Percentiles rank a stretch among this genome's conserved stretches.
These are phyloP conservation scores for Columbina picui DNA, from an alignment of 2,113 vertebrate species.

Conservation along the genomic window DNA sequence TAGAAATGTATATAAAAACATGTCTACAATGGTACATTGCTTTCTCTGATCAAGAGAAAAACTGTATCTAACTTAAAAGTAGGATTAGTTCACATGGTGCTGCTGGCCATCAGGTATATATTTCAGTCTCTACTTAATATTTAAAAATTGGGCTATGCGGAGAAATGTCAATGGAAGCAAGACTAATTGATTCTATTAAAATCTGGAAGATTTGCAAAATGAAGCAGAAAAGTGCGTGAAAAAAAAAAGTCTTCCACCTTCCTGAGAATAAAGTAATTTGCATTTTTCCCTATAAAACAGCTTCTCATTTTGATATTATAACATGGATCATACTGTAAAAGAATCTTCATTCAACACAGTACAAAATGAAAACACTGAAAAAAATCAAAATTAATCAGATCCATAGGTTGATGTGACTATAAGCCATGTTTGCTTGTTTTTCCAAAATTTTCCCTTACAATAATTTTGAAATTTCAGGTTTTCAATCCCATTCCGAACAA, in stretches of 20 bases:
- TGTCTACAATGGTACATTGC: background rate
- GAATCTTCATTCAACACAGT: background rate
- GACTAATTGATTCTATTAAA: background rate
- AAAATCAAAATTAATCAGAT: background rate
- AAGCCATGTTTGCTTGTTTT: background rate
- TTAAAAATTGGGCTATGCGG: background rate
- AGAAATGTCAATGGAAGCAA: background rate
- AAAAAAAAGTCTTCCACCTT: background rate
- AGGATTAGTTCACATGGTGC: background rate
- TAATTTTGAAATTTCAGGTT: background rate
- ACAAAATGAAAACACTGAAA: background rate
- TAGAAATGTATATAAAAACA: background rate
- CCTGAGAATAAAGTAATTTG: background rate
- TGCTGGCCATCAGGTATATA: background rate
- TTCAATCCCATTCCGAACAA: background rate
- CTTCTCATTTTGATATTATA: background rate
- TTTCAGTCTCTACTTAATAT: background rate
- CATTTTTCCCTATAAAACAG: background rate
- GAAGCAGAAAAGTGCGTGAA: background rate
- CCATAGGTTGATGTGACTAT: background rate
- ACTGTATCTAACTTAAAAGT: background rate
- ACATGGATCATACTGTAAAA: background rate
- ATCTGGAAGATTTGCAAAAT: background rate
- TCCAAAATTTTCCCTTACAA: background rate
- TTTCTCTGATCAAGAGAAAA: background rate